Conservation (phyloP, 2,888 invertebrate species). For the Tetanocera ferruginea region DNA sequence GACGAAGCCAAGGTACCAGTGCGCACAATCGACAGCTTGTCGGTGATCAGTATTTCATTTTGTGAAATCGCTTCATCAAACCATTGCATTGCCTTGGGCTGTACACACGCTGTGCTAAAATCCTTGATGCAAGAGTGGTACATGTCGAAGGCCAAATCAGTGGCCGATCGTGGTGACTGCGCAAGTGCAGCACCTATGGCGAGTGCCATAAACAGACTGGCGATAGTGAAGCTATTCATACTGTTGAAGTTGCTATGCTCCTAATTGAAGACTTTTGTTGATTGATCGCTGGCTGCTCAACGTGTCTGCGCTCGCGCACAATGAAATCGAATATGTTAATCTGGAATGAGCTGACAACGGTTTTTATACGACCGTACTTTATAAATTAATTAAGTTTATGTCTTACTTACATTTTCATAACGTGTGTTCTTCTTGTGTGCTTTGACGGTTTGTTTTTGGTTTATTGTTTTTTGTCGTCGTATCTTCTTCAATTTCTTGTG, state of each 20-base stretch:
- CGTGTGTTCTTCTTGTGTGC: slow-evolving; percentile 37
- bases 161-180: slow-evolving; percentile 71
- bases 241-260: slow-evolving; percentile 48
- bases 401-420: slow-evolving; percentile 36
- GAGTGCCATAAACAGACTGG: slow-evolving; percentile 56
- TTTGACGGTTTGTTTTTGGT: slow-evolving; percentile 25
- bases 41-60: slow-evolving; percentile 81
- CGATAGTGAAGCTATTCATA: slow-evolving; percentile 59
- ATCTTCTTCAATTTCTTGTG: slow-evolving; percentile 8
- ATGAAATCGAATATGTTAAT: slow-evolving; percentile 67
- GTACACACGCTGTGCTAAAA: slow-evolving; percentile 80
- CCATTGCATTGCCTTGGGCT: slow-evolving; percentile 84
- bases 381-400: slow-evolving; percentile 56
- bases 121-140: slow-evolving; percentile 78
- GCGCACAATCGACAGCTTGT: slow-evolving; percentile 81
- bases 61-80: slow-evolving; percentile 77
- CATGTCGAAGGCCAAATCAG: slow-evolving; percentile 76
- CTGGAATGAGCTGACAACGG: slow-evolving; percentile 59
- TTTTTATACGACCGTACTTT: slow-evolving; percentile 69
- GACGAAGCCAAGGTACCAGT: slow-evolving; percentile 71
- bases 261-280: slow-evolving; percentile 34
- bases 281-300: slow-evolving; percentile 19
- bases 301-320: slow-evolving; percentile 61
- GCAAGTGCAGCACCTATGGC: slow-evolving; percentile 70
- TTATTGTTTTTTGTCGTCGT: slow-evolving; percentile 28